Evolutionary conservation across 2,888 invertebrate species (phyloP).

Genomic region (Plebejus melissa): DNA sequence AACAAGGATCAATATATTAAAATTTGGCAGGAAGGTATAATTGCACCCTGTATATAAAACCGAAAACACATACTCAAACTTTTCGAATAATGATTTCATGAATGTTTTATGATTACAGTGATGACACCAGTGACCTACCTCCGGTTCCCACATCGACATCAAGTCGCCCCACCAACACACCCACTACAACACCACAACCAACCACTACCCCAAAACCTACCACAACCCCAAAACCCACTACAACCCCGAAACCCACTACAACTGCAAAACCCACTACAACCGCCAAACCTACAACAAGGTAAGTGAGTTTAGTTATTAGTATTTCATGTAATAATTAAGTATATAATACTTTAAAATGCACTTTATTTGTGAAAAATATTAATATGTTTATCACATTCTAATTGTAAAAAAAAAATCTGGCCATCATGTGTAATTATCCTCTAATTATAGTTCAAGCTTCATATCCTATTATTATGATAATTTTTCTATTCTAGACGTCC

Average conservation of each 20-base stretch:
- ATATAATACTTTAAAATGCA: too few species aligned
- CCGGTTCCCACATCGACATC: slow-evolving; percentile 18
- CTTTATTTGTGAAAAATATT: too few species aligned
- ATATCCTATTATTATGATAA: not conserved
- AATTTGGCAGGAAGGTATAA: too few species aligned
- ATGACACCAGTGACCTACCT: slow-evolving; percentile 37
- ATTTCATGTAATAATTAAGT: too few species aligned
- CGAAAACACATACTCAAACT: too few species aligned
- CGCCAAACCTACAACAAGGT: slow-evolving; percentile 29
- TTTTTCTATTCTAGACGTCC: slow-evolving; percentile 24
- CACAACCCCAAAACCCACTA: slow-evolving; percentile 35
- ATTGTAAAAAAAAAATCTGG: too few species aligned
- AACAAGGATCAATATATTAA: too few species aligned
- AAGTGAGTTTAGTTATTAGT: not conserved
- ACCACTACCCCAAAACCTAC: slow-evolving; percentile 31
- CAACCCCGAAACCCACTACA: slow-evolving; percentile 33
- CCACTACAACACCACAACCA: not conserved
- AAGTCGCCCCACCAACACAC: slow-evolving; percentile 24
- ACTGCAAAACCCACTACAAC: slow-evolving; percentile 29
- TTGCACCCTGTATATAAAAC: too few species aligned
- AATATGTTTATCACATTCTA: too few species aligned
- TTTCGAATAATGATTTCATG: not conserved
- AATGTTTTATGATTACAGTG: slow-evolving; percentile 41
- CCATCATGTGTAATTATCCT: too few species aligned
- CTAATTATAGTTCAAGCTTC: too few species aligned